phyloP scores from a whole-genome alignment of 35 echinoderm and acorn worm genomes.

The Apostichopus parvimensis region DNA sequence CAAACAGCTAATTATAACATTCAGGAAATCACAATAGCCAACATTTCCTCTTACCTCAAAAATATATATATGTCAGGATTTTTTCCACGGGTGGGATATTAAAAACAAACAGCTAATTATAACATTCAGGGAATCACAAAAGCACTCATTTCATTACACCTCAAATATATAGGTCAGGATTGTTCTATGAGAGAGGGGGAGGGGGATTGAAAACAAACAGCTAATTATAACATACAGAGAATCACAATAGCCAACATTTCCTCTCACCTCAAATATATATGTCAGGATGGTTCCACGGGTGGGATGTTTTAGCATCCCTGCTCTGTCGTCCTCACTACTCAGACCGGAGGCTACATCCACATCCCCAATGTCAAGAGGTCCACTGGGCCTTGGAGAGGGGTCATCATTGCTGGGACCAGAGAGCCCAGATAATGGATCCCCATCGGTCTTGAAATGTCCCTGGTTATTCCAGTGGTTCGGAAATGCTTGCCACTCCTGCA shows the following conservation, averaged over 20 bases:
- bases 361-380: conserved; percentile 38
- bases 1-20: too few relatives aligned
- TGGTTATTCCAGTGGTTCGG: conserved; percentile 71
- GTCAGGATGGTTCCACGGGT: conserved; percentile 78
- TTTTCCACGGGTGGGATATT: conserved; percentile 39
- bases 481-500: conserved; percentile 89
- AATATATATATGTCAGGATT: conserved; percentile 83
- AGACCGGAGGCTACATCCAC: conserved; percentile 67
- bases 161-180: conserved; percentile 92
- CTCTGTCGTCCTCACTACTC: conserved; percentile 81
- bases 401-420: neutral
- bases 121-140: too few relatives aligned
- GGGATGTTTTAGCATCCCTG: conserved; percentile 80
- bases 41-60: conserved; percentile 64
- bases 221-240: too few relatives aligned
- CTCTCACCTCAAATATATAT: conserved; percentile 89
- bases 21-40: neutral
- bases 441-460: conserved; percentile 73
- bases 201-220: too few relatives aligned
- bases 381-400: neutral
- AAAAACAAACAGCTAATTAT: too few relatives aligned
- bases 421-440: conserved; percentile 47
- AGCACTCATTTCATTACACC: conserved; percentile 40
- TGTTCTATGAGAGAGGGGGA: conserved; percentile 20
- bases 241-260: neutral